phyloP scores from a whole-genome alignment of 2,888 invertebrate genomes.

The Vannuccia rotundouncinata region DNA sequence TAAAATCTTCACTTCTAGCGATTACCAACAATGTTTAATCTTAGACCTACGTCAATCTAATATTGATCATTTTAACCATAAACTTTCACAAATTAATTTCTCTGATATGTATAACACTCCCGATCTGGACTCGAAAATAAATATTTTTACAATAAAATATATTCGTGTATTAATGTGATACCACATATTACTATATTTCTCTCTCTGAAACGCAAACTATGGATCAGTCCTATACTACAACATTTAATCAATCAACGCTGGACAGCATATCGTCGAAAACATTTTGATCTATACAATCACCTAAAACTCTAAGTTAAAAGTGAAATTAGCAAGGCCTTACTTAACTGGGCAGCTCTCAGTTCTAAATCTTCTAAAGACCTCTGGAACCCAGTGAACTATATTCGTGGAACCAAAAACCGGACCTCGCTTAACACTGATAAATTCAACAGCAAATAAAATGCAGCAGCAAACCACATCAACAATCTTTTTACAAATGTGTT shows the following conservation, averaged over 20 bases:
- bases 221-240: not conserved
- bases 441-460: too few relatives aligned
- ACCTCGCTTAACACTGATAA: not conserved
- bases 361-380: not conserved
- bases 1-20: slow-evolving; percentile 3
- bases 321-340: not conserved
- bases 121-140: not conserved
- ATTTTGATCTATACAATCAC: not conserved
- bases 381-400: not conserved
- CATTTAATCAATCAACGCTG: slow-evolving; percentile 9
- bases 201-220: not conserved
- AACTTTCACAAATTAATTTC: slow-evolving; percentile 11
- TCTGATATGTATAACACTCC: not conserved
- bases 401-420: not conserved
- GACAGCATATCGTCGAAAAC: not conserved
- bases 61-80: not conserved
- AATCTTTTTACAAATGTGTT: too few relatives aligned
- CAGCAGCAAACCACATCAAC: too few relatives aligned
- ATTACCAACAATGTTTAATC: slow-evolving; percentile 7
- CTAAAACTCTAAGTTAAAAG: not conserved
- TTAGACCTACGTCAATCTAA: not conserved
- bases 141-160: not conserved
- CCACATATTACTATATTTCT: not conserved
- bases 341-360: not conserved
- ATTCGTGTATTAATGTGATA: not conserved